Evolutionary conservation across 2,113 vertebrate genomes (phyloP), one percentile per base, ranked within the genome.

Genomic region (Leucopsar rothschildi): DNA sequence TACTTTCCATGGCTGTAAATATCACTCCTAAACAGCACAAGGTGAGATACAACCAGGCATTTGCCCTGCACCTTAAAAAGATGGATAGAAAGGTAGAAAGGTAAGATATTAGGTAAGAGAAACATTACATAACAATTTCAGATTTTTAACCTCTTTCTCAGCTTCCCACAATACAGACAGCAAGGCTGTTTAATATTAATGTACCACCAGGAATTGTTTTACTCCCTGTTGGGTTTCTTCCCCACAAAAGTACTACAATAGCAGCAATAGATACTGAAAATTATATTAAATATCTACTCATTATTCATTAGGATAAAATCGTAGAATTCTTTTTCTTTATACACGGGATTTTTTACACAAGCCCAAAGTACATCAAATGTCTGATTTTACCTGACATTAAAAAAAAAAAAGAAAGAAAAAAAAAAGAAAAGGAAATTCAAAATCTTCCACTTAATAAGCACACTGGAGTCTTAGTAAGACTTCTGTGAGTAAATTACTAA

Each of bases 311-410:
- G 31, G 4, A 40, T 45, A 29, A 2, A 77, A 60, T 1, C 37
- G 16, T 12, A 12, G 17, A 49, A 70, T 31, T 57, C 0, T 50
- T 91, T 84, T 63, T 37, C 5, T 63, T 55, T 50, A 11, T 44
- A 45, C 4, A 49, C 1, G 1, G 23, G 8, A 45, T 77, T 0
- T 0, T 9, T 83, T 55, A 64, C 24, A 45, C 5, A n/a, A 80
- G 10, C 18, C 24, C 28, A 52, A 77, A 86, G 15, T 44, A 40
- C 10, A 40, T 39, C 15, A 42, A 55, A 25, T 23, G 18, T 33
- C 45, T 68, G 19, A 35, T 64, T 79, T 65, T 21, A 91, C 5
- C 20, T 65, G 39, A 22, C 17, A 47, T 24, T 0, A 59, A 37
- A 60, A n/a, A 59, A 23, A 31, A 31, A 52, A 39, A 33, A 1